Conservation (phyloP, 1,140 invertebrate genomes). For the Eulimnadia texana region DNA sequence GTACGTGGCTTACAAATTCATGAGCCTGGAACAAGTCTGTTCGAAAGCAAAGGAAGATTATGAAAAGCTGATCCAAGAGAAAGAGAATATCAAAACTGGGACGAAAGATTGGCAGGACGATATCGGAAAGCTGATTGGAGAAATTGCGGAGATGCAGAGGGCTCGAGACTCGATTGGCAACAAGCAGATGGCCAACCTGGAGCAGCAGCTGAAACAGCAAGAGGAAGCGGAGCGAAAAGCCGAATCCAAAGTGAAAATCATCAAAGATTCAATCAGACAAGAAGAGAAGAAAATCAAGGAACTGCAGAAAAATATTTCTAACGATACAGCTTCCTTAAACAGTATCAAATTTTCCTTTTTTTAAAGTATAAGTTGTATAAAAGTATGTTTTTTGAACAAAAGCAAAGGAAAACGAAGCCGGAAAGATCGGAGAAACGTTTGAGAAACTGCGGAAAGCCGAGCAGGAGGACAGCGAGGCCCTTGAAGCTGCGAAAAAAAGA, state of each 20-base stretch:
- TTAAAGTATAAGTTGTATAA: slow-evolving; percentile 10
- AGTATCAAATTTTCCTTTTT: slow-evolving; percentile 2
- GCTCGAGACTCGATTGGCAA: slow-evolving; percentile 39
- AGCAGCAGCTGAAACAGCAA: slow-evolving; percentile 44
- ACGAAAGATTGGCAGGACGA: slow-evolving; percentile 28
- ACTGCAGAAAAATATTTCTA: slow-evolving; percentile 47
- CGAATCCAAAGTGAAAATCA: slow-evolving; percentile 47
- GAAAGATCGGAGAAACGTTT: slow-evolving; percentile 49
- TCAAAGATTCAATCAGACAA: slow-evolving; percentile 49
- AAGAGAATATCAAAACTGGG: slow-evolving; percentile 14
- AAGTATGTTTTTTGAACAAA: slow-evolving; percentile 18
- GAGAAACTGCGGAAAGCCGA: slow-evolving; percentile 52
- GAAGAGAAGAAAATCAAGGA: slow-evolving; percentile 54
- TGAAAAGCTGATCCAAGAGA: slow-evolving; percentile 21
- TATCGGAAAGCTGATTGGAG: slow-evolving; percentile 29
- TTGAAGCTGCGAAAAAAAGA: slow-evolving; percentile 55
- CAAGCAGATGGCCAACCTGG: slow-evolving; percentile 45
- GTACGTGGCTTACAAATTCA: slow-evolving; percentile 58
- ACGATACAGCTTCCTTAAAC: slow-evolving; percentile 29
- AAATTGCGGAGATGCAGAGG: slow-evolving; percentile 33
- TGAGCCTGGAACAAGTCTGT: slow-evolving; percentile 35
- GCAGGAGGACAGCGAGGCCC: slow-evolving; percentile 45
- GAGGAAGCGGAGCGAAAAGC: slow-evolving; percentile 53
- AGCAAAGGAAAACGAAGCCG: slow-evolving; percentile 48
- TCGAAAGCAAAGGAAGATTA: slow-evolving; percentile 37